Evolutionary conservation across 2,797 vertebrate genomes (phyloP).

Genomic region (Florisuga fusca): DNA sequence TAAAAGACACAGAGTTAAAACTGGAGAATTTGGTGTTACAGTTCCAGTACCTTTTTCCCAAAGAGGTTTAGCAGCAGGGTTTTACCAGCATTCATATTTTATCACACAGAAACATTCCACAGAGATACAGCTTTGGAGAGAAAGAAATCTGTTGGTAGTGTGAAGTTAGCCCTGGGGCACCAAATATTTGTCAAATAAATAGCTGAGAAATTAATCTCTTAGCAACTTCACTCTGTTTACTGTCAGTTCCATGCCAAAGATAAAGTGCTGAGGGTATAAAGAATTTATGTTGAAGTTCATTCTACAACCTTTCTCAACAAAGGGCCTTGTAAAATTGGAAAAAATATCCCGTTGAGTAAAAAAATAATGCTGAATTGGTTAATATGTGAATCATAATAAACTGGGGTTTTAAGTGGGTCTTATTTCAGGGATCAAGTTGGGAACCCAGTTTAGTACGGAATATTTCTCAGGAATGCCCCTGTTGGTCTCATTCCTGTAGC

Average conservation of each 20-base stretch:
- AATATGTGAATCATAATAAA: not conserved
- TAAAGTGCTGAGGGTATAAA: not conserved
- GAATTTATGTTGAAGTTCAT: slow-evolving; percentile 8
- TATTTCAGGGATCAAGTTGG: not conserved
- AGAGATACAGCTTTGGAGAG: not conserved
- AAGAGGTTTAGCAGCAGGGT: not conserved
- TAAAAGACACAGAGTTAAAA: not conserved
- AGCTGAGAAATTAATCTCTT: slow-evolving; percentile 33
- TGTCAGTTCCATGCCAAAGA: not conserved
- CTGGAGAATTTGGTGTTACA: not conserved
- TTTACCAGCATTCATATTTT: slow-evolving; percentile 41
- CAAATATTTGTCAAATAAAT: slow-evolving; percentile 34
- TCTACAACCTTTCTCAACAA: slow-evolving; percentile 7
- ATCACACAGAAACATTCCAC: slow-evolving; percentile 26
- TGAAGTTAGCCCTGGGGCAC: not conserved
- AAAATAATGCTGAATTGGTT: not conserved
- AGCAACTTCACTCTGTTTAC: slow-evolving; percentile 42
- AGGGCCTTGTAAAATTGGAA: not conserved
- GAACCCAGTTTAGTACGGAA: not conserved
- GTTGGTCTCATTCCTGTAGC: not conserved
- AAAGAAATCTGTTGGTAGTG: not conserved
- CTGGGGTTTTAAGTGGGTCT: not conserved
- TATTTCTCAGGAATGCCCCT: not conserved
- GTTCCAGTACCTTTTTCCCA: not conserved
- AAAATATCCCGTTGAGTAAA: not conserved